phyloP scores from a whole-genome alignment of 1,140 invertebrate genomes.

The Helicoverpa zea region DNA sequence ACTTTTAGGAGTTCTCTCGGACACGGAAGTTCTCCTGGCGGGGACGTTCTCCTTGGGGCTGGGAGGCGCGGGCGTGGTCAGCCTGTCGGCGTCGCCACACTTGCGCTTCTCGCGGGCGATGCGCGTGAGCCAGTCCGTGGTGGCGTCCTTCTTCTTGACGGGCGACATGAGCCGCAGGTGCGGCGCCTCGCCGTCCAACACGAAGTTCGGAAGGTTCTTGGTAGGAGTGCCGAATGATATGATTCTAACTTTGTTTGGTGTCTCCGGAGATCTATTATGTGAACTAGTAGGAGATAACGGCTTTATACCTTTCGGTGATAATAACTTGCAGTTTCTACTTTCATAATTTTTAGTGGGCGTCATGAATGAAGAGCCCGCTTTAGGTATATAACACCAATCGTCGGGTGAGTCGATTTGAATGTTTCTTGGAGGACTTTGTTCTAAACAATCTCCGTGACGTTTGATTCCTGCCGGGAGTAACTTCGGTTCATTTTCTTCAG shows the following conservation, averaged over 20 bases:
- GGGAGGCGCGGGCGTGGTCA: slow-evolving; percentile 86
- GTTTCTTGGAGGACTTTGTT: slow-evolving; percentile 17
- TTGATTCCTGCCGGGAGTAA: slow-evolving; percentile 63
- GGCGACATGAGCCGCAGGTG: slow-evolving; percentile 91
- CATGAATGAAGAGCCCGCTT: slow-evolving; percentile 70
- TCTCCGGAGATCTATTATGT: slow-evolving; percentile 58
- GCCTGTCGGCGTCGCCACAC: slow-evolving; percentile 61
- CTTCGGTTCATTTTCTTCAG: slow-evolving; percentile 57
- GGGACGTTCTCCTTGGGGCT: slow-evolving; percentile 87
- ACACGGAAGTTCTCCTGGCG: slow-evolving; percentile 76
- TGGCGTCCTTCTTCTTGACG: slow-evolving; percentile 88
- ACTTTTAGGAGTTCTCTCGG: slow-evolving; percentile 72
- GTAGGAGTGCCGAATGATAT: slow-evolving; percentile 88
- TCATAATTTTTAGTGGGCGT: slow-evolving; percentile 77
- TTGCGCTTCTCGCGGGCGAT: slow-evolving; percentile 88
- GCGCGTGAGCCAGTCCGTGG: slow-evolving; percentile 91
- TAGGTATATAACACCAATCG: slow-evolving; percentile 67
- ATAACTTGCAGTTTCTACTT: slow-evolving; percentile 61
- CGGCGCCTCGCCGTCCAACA: slow-evolving; percentile 91
- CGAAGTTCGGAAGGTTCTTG: slow-evolving; percentile 92
- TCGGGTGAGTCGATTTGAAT: slow-evolving; percentile 20
- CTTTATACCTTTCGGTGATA: slow-evolving; percentile 67
- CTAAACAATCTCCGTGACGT: slow-evolving; percentile 49
- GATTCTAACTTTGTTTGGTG: slow-evolving; percentile 67
- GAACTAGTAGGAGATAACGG: slow-evolving; percentile 54